Base-by-base conservation (phyloP, 2,113 vertebrate species). In the Triplophysa dalaica region DNA sequence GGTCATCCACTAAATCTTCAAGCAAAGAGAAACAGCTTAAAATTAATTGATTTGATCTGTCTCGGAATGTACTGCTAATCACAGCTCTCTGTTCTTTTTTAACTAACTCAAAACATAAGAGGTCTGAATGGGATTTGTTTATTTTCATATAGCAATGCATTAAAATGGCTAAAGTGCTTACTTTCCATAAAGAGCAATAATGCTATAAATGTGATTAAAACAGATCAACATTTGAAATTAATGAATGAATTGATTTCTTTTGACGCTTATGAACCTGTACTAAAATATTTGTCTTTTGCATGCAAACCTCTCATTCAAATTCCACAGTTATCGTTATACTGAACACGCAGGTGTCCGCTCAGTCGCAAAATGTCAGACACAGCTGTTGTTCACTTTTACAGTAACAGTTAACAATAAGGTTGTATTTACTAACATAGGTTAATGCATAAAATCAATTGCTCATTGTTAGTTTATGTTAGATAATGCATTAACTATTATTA, bases 231-330 rank as follows among this genome's bases (percentile, higher is more conserved):
- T 52, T 52, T 50, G 4, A n/a, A 3, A 21, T 21, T 29, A 38
- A 38, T 43, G 19, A 56, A 43, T 21, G 26, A 48, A 75, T 60
- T 8, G 17, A 45, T 64, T 62, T 79, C 24, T 58, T 24, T 19
- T 65, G n/a, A 65, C 54, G 75, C 63, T 75, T 76, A 60, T 66
- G 61, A 72, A 50, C 17, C 9, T 11, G 33, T 81, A 65, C 72
- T 69, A 12, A 24, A 33, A 79, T 67, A 67, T 77, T 54, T 50
- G 62, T 22, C 52, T 43, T 41, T 77, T 68, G 67, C 62, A 80
- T 69, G 78, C 78, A 81, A 77, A 80, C 58, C 60, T 29, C 78
- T 81, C 68, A 48, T 72, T 81, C 68, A 29, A 78, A 81, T 80
- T 73, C 60, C 78, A 62, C 19, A 54, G 54, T 63, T 74, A 77